A percentile compares a stretch with the other conserved stretches of the same genome.
phyloP scores from a whole-genome alignment of 2,888 invertebrate species.

The Cybosia mesomella region DNA sequence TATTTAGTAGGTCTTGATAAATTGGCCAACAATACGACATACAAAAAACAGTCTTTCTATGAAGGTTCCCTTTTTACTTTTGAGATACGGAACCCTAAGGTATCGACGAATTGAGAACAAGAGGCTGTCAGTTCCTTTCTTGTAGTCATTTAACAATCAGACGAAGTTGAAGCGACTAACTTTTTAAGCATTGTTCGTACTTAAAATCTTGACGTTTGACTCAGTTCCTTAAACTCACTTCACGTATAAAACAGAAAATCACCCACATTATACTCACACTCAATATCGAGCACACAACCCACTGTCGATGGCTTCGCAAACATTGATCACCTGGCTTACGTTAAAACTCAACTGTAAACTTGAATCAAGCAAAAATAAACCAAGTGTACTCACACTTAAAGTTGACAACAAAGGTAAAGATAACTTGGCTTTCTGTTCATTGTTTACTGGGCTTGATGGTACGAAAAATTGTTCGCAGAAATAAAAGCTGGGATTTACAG shows the following conservation, averaged over 20 bases:
- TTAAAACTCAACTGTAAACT: slow-evolving; percentile 10
- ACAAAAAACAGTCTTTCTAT: not conserved
- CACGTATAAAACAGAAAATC: slow-evolving; percentile 23
- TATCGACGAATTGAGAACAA: not conserved
- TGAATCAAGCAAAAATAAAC: slow-evolving; percentile 7
- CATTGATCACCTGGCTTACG: slow-evolving; percentile 50
- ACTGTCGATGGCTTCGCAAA: slow-evolving; percentile 38
- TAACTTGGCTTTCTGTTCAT: slow-evolving; percentile 24
- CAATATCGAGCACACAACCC: slow-evolving; percentile 33
- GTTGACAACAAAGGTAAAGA: not conserved
- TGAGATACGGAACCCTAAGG: not conserved
- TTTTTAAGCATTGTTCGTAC: not conserved
- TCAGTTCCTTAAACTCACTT: slow-evolving; percentile 1
- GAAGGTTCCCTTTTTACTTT: not conserved
- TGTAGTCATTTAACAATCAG: not conserved
- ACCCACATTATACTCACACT: slow-evolving; percentile 21
- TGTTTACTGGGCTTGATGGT: slow-evolving; percentile 45
- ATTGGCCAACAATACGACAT: no score
- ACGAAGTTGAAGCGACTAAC: not conserved
- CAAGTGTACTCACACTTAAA: fast-evolving
- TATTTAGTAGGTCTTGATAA: no score
- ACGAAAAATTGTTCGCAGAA: slow-evolving; percentile 48
- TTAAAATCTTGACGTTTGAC: not conserved
- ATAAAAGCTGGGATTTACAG: slow-evolving; percentile 38
- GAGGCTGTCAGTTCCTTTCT: not conserved